These are phyloP conservation scores for Antheraea assamensis DNA, from an alignment of 2,888 invertebrate species.

Conservation along the genomic window DNA sequence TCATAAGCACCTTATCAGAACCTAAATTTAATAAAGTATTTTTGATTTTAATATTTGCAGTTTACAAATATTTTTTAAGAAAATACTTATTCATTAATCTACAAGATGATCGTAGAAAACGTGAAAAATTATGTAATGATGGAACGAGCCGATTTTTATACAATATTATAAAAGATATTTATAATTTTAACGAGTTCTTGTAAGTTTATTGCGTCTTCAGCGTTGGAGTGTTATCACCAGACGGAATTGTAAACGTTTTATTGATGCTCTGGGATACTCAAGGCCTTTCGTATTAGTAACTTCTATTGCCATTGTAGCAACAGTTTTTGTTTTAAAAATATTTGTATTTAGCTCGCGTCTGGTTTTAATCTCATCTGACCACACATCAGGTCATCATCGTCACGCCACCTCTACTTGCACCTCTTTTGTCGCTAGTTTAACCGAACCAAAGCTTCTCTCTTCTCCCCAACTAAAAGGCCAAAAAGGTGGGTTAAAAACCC, in stretches of 20 bases:
- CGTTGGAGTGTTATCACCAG: not conserved
- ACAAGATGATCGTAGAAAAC: not conserved
- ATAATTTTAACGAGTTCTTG: not conserved
- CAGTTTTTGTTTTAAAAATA: not conserved
- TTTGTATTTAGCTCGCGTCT: not conserved
- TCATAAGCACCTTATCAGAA: too few relatives aligned
- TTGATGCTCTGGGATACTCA: not conserved
- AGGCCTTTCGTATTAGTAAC: not conserved
- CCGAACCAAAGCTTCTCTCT: too few relatives aligned
- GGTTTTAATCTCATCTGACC: not conserved
- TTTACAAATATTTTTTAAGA: too few relatives aligned
- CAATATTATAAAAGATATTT: not conserved
- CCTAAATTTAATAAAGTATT: too few relatives aligned
- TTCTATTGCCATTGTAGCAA: not conserved
- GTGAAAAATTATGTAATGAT: not conserved
- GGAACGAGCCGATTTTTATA: not conserved
- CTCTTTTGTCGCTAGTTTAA: too few relatives aligned
- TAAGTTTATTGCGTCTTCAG: not conserved
- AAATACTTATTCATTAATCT: not conserved
- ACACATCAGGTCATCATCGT: too few relatives aligned
- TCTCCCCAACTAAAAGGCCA: too few relatives aligned
- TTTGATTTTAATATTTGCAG: too few relatives aligned
- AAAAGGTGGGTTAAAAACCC: too few relatives aligned
- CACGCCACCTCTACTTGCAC: too few relatives aligned
- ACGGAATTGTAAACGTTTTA: conserved; percentile 1